Percentiles rank a stretch among this genome's conserved stretches.
Conservation (phyloP, 2,113 vertebrate genomes). For the Atlantisia rogersi region DNA sequence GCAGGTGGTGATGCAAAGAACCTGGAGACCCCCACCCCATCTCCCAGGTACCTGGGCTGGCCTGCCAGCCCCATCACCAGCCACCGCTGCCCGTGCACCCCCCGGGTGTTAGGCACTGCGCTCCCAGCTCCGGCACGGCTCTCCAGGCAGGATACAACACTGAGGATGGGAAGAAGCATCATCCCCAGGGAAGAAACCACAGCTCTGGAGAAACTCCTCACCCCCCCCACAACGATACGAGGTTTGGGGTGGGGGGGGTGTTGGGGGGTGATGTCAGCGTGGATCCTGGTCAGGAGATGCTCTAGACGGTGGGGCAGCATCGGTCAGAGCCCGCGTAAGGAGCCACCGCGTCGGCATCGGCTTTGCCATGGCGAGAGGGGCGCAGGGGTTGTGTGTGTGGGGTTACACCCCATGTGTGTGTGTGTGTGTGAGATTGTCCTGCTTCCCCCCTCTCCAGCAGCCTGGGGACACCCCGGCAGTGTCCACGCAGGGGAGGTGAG, state of each 20-base stretch:
- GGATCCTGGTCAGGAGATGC: neutral
- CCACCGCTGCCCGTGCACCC: neutral
- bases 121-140: neutral
- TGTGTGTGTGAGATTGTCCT: no score
- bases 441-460: no score
- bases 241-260: no score
- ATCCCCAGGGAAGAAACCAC: neutral
- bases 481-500: neutral
- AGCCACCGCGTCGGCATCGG: neutral
- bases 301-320: neutral
- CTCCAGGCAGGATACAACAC: neutral
- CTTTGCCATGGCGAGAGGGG: neutral
- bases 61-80: neutral
- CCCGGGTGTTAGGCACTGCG: neutral
- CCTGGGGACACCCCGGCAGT: neutral
- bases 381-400: rapidly evolving
- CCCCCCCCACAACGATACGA: neutral
- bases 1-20: neutral
- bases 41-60: neutral
- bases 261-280: neutral
- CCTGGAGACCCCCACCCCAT: neutral
- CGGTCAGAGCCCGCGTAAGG: neutral
- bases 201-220: neutral
- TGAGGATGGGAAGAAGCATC: neutral
- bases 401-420: neutral